A percentile compares a stretch with the other conserved stretches of the same genome.
phyloP scores from a whole-genome alignment of 2,113 vertebrate species.

The Helogale parvula region DNA sequence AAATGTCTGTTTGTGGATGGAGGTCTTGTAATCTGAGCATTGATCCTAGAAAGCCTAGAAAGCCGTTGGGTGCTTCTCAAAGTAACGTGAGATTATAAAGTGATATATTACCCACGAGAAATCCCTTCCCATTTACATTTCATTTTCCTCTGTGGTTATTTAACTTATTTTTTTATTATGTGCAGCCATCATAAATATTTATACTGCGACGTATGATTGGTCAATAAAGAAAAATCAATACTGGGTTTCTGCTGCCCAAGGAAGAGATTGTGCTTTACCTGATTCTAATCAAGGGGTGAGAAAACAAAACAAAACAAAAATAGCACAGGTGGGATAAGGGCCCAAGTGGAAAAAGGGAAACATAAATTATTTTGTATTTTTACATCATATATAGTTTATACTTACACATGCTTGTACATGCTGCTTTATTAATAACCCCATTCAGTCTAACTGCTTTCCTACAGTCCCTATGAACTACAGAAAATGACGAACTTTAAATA shows the following conservation, averaged over 20 bases:
- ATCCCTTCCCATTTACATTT: conserved; percentile 77
- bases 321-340: not conserved
- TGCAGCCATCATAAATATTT: conserved; percentile 77
- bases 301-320: not conserved
- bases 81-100: conserved; percentile 64
- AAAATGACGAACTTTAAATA: conserved; percentile 4
- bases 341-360: not conserved
- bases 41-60: conserved; percentile 61
- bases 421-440: not conserved
- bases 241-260: conserved; percentile 10
- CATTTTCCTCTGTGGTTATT: conserved; percentile 76
- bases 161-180: conserved; percentile 74
- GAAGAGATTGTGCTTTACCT: conserved; percentile 47
- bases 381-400: not conserved
- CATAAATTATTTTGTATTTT: not conserved
- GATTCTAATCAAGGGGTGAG: conserved; percentile 39
- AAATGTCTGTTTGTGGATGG: conserved; percentile 72
- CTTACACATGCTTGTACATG: not conserved
- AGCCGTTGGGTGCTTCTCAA: conserved; percentile 62
- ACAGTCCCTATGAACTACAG: not conserved
- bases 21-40: conserved; percentile 66
- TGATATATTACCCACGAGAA: conserved; percentile 68
- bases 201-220: conserved; percentile 66
- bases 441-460: not conserved
- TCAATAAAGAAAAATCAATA: conserved; percentile 81